Evolutionary conservation across 2,888 invertebrate species (phyloP).

Genomic region (Anagyrus pseudococci): DNA sequence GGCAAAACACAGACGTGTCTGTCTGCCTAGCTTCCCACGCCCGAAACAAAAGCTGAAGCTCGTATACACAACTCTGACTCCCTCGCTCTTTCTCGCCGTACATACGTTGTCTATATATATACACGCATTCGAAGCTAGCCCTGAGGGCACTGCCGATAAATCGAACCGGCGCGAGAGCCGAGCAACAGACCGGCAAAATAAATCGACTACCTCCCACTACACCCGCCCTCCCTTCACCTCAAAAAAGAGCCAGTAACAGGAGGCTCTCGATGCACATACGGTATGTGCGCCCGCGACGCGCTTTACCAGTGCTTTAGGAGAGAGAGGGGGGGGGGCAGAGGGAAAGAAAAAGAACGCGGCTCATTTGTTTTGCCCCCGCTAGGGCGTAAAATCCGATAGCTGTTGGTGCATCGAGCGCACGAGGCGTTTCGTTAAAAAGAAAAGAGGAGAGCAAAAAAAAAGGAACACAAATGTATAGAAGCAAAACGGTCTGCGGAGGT

Average conservation of each 20-base stretch:
- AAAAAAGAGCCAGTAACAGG: too few species aligned
- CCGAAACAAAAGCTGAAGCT: slow-evolving; percentile 33
- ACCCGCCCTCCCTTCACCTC: too few species aligned
- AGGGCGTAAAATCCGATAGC: slow-evolving; percentile 48
- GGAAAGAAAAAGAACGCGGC: slow-evolving; percentile 45
- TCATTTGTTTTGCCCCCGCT: slow-evolving; percentile 48
- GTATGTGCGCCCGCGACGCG: neutral
- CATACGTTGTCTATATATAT: too few species aligned
- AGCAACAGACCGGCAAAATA: slow-evolving; percentile 42
- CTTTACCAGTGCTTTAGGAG: too few species aligned
- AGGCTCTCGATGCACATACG: too few species aligned
- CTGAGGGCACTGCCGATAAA: slow-evolving; percentile 35
- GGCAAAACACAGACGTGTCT: neutral
- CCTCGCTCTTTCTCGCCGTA: slow-evolving; percentile 12
- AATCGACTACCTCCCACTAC: slow-evolving; percentile 37
- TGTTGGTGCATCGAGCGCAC: slow-evolving; percentile 35
- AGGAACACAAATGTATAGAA: neutral
- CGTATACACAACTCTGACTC: neutral
- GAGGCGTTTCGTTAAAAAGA: neutral
- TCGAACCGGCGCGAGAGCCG: slow-evolving; percentile 37
- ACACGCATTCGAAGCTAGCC: too few species aligned
- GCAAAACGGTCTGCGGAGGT: neutral
- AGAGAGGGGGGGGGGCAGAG: neutral
- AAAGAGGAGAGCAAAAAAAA: neutral
- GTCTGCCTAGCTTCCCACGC: slow-evolving; percentile 13